Conservation (phyloP, 2,888 invertebrate genomes). For the Pheosia tremula region DNA sequence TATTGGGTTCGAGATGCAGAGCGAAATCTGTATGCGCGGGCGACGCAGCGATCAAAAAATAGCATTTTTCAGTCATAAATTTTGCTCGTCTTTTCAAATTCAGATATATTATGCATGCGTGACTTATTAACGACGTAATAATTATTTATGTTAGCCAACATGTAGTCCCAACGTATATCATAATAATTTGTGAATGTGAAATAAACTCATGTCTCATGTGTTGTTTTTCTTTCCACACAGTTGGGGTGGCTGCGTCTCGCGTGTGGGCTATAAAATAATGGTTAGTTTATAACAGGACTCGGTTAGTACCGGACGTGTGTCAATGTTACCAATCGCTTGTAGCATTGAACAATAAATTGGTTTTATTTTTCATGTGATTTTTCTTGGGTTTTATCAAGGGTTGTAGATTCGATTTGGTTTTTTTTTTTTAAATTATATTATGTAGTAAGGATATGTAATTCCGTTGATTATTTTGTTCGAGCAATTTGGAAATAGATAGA, state of each 20-base stretch:
- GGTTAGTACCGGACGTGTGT: constrained; percentile 53
- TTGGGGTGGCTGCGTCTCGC: constrained; percentile 40
- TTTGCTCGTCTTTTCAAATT: too few species aligned
- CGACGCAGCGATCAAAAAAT: too few species aligned
- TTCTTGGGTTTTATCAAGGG: constrained; percentile 6
- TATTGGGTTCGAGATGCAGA: too few species aligned
- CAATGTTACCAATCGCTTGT: constrained; percentile 14
- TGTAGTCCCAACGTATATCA: constrained; percentile 22
- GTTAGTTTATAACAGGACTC: constrained; percentile 38
- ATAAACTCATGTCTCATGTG: constrained; percentile 45
- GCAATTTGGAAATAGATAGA: too few species aligned
- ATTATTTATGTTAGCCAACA: neutral
- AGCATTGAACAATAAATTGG: constrained; percentile 34
- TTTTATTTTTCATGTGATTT: constrained; percentile 26
- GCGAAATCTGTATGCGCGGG: too few species aligned
- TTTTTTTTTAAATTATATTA: constrained; percentile 8
- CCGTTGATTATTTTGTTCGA: too few species aligned
- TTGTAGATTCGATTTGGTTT: neutral
- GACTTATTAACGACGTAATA: neutral
- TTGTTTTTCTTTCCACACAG: constrained; percentile 59
- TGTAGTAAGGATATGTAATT: neutral
- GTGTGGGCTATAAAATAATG: constrained; percentile 28
- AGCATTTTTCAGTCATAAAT: too few species aligned
- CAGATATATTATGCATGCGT: too few species aligned
- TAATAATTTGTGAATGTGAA: constrained; percentile 21